These are phyloP conservation scores for Copsychus sechellarum DNA, from an alignment of 2,113 vertebrate species.

Conservation along the genomic window DNA sequence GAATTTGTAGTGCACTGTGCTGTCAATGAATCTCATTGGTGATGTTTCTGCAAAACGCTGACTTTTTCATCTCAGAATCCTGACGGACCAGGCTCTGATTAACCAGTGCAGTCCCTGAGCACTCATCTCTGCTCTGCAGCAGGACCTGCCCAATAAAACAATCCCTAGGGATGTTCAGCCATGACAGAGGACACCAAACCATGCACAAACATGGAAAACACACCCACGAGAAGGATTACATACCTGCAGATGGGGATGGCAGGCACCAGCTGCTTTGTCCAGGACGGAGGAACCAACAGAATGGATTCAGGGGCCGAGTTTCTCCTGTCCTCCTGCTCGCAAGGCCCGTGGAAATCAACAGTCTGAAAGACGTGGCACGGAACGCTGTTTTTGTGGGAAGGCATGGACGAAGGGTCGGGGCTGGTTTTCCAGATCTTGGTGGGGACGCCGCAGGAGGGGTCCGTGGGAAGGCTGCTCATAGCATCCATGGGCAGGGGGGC, in stretches of 20 bases:
- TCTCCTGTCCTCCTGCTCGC: constrained; percentile 86
- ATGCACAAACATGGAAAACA: fast-evolving
- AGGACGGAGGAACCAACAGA: constrained; percentile 88
- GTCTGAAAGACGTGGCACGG: constrained; percentile 77
- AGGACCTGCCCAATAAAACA: neutral
- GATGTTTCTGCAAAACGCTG: neutral
- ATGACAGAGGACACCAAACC: neutral
- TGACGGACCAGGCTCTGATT: neutral
- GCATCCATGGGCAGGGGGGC: constrained; percentile 79
- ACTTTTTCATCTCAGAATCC: neutral
- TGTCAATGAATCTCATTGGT: neutral
- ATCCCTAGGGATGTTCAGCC: neutral
- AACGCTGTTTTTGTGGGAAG: constrained; percentile 81
- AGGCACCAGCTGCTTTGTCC: constrained; percentile 91
- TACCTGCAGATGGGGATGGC: constrained; percentile 92
- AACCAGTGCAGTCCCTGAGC: neutral
- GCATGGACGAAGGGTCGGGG: constrained; percentile 81
- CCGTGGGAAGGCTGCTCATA: constrained; percentile 80
- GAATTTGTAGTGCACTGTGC: neutral
- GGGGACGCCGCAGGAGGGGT: constrained; percentile 84
- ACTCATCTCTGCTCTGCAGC: neutral
- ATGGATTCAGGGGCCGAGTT: constrained; percentile 85
- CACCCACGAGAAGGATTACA: neutral
- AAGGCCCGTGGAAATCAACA: constrained; percentile 85
- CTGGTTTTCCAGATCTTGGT: constrained; percentile 91